Conservation (phyloP, 2,113 vertebrate genomes). For the Alaudala cheleensis region DNA sequence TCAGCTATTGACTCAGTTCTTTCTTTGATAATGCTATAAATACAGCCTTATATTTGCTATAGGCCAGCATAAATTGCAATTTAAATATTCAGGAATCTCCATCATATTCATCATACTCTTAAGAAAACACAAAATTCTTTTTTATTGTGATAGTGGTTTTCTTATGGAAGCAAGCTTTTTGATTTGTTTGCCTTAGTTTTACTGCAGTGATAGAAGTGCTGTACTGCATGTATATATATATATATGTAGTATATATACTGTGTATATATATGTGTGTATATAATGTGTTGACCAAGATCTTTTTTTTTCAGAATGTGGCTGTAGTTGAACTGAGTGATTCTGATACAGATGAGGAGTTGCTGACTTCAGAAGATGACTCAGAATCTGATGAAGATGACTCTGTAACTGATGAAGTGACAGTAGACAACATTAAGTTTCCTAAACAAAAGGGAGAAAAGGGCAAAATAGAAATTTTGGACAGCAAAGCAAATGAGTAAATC, state of each 20-base stretch:
- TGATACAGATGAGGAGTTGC: slow-evolving; percentile 70
- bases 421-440: slow-evolving; percentile 84
- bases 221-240: neutral
- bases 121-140: neutral
- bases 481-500: slow-evolving; percentile 43
- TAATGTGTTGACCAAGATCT: neutral
- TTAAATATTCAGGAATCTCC: neutral
- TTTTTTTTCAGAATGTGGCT: slow-evolving; percentile 81
- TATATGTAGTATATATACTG: neutral
- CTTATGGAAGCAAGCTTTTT: neutral
- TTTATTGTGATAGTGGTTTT: neutral
- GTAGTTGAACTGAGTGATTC: slow-evolving; percentile 84
- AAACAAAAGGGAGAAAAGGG: slow-evolving; percentile 71
- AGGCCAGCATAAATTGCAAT: neutral
- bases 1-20: neutral
- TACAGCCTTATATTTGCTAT: neutral
- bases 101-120: neutral
- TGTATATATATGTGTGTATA: neutral
- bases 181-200: neutral
- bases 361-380: slow-evolving; percentile 59
- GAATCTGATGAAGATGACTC: slow-evolving; percentile 72
- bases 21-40: neutral
- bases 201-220: neutral
- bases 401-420: slow-evolving; percentile 70
- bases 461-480: slow-evolving; percentile 84